Evolutionary conservation across 2,113 vertebrate species (phyloP), one percentile per base, ranked within the genome.

Genomic region (Varanus salvator): DNA sequence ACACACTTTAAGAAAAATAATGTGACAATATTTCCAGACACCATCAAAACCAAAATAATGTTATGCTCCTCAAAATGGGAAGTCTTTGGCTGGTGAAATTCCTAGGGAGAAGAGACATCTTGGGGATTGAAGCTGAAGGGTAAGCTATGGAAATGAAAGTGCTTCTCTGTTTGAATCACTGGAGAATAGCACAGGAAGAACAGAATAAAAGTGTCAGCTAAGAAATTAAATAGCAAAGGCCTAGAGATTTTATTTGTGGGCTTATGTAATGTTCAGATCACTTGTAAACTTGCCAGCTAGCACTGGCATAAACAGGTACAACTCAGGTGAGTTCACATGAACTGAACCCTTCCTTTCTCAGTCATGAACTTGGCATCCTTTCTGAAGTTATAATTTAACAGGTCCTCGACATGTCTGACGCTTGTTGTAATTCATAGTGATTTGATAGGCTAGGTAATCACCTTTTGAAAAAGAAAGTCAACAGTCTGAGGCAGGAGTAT

Each of bases 381-480:
- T 87, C 91, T 90, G 14, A 48, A 81, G 64, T 72, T 91, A 91
- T 87, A 80, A 15, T 72, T 91, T 78, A 91, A 91, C 94, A 91
- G 57, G 83, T 90, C 91, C 88, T 93, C 92, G 95, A 93, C 87
- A 93, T 86, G 71, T 91, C 88, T 93, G 69, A 93, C 90, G 76
- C 92, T 64, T 27, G 11, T 81, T 93, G 85, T 74, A 89, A 85
- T 94, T 94, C 93, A 83, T 84, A 89, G 94, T 91, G 90, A 86
- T 92, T 92, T 93, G 64, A 85, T 95, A n/a, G 82, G 75, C 93
- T 82, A 87, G 85, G 78, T 93, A 93, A 93, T 91, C 93, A 93
- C 94, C 77, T 84, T 92, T 92, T 95, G 89, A 91, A 91, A 95
- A 94, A 85, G 2, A 60, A 81, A 19, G n/a, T 85, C 92, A 68